Base-by-base conservation (phyloP, 53 echinoderm and acorn worm species). In the Paracentrotus lividus region DNA sequence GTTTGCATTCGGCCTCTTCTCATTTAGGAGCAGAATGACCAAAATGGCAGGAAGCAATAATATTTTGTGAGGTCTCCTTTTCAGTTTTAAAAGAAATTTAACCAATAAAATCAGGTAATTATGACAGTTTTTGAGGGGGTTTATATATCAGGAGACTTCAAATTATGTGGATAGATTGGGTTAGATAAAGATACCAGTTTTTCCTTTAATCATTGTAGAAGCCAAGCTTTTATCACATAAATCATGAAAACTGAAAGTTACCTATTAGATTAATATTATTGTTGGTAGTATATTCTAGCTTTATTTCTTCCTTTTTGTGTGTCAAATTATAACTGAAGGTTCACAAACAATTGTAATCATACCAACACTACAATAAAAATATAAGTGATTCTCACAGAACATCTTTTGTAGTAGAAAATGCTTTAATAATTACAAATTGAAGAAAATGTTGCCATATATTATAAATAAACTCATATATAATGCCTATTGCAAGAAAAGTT, bases 41-140 rank as follows among this genome's bases (percentile, higher is more conserved):
- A 27, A 77, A 57, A 81, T 81, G 2, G 12, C 81, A 81, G 81
- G 81, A 81, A 81, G 81, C 47, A 47, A 81, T 81, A 45, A 72
- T 81, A 45, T 81, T 81, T 47, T 49, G 44, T 0, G 45, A 81
- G 44, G 81, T 81, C 14, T 81, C 47, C 26, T 47, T 43, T 44
- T 23, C 81, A 81, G 47, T 1, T 13, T 81, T 12, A 47, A 47
- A 81, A 47, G 81, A 44, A 81, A n/a, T 45, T 45, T 47, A 18
- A 26, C n/a, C 81, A 81, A 81, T 81, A 81, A 81, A 45, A 81
- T 47, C 8, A 47, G 8, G 27, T 47, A n/a, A 47, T 21, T 13
- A 77, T 81, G 16, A n/a, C 33, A 4, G 24, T 45, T 44, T n/a
- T 81, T 81, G 13, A 13, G 42, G 47, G 47, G 27, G 26, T 0